A percentile compares a stretch with the other conserved stretches of the same genome.
Evolutionary conservation across 2,888 invertebrate species (phyloP).

Genomic region (Globia sparganii): DNA sequence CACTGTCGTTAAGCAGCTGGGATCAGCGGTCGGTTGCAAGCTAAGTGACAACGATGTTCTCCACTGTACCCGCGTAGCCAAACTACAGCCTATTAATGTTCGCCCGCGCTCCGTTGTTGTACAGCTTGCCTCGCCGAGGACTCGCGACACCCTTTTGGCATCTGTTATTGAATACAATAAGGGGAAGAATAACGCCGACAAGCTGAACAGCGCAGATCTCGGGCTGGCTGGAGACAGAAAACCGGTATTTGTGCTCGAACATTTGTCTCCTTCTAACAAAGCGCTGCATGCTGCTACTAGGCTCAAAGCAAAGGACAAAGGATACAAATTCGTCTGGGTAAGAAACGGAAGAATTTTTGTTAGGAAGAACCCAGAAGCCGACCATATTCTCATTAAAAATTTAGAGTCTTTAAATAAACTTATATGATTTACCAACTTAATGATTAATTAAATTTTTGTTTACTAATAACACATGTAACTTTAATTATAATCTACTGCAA

Average conservation of each 20-base stretch:
- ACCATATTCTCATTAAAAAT: too few relatives aligned
- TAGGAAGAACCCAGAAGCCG: background rate
- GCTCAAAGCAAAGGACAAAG: slow-evolving; percentile 28
- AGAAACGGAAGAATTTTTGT: slow-evolving; percentile 2
- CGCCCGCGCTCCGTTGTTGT: slow-evolving; percentile 11
- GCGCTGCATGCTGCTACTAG: slow-evolving; percentile 35
- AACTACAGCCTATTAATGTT: background rate
- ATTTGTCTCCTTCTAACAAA: slow-evolving; percentile 2
- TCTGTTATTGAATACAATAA: slow-evolving; percentile 10
- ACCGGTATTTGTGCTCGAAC: slow-evolving; percentile 34
- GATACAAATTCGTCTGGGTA: slow-evolving; percentile 44
- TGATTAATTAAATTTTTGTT: too few relatives aligned
- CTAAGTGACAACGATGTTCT: background rate
- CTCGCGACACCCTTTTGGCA: background rate
- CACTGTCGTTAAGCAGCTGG: slow-evolving; percentile 12
- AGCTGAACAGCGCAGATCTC: slow-evolving; percentile 25
- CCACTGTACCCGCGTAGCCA: slow-evolving; percentile 7
- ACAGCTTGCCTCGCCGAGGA: slow-evolving; percentile 7
- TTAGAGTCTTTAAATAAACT: too few relatives aligned
- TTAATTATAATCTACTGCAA: too few relatives aligned
- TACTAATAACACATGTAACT: too few relatives aligned
- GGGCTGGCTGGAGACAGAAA: slow-evolving; percentile 10
- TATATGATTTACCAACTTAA: too few relatives aligned
- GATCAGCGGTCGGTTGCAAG: background rate
- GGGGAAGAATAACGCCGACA: slow-evolving; percentile 1